Evolutionary conservation across 1,140 invertebrate genomes (phyloP).

Genomic region (Penaeus vannamei): DNA sequence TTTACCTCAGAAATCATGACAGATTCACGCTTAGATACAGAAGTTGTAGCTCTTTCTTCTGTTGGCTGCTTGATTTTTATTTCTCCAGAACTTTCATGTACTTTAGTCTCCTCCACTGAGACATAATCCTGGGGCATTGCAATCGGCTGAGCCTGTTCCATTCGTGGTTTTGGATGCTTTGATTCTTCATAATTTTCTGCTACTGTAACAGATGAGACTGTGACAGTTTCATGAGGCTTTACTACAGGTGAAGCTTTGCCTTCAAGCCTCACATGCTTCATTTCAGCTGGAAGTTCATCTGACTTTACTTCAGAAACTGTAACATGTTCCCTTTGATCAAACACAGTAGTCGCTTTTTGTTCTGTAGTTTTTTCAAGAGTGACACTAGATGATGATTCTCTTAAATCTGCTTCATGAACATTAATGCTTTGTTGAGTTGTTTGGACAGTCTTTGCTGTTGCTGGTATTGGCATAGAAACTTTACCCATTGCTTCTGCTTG

Average conservation of each 20-base stretch:
- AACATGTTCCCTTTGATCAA: slow-evolving; percentile 54
- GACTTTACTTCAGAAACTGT: slow-evolving; percentile 50
- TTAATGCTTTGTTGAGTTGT: slow-evolving; percentile 74
- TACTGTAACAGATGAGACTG: slow-evolving; percentile 52
- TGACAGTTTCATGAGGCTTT: slow-evolving; percentile 59
- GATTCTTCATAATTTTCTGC: slow-evolving; percentile 64
- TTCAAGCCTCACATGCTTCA: slow-evolving; percentile 37
- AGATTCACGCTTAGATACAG: slow-evolving; percentile 73
- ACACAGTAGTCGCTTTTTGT: slow-evolving; percentile 48
- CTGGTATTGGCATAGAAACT: slow-evolving; percentile 26
- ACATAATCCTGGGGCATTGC: slow-evolving; percentile 75
- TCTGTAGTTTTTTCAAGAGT: slow-evolving; percentile 46
- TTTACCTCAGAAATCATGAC: slow-evolving; percentile 74
- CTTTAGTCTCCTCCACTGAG: slow-evolving; percentile 74
- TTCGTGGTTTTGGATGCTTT: slow-evolving; percentile 70
- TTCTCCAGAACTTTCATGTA: slow-evolving; percentile 73
- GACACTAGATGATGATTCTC: slow-evolving; percentile 70
- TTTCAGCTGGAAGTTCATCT: slow-evolving; percentile 41
- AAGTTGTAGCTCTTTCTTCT: slow-evolving; percentile 71
- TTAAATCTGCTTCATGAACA: slow-evolving; percentile 74
- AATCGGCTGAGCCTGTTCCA: slow-evolving; percentile 73
- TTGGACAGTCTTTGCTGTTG: slow-evolving; percentile 73
- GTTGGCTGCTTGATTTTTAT: slow-evolving; percentile 69
- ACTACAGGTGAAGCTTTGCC: slow-evolving; percentile 38
- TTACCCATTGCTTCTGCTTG: slow-evolving; percentile 53